Evolutionary conservation across 2,888 invertebrate genomes (phyloP), one percentile per base, ranked within the genome.

Genomic region (Metopia argyrocephala): DNA sequence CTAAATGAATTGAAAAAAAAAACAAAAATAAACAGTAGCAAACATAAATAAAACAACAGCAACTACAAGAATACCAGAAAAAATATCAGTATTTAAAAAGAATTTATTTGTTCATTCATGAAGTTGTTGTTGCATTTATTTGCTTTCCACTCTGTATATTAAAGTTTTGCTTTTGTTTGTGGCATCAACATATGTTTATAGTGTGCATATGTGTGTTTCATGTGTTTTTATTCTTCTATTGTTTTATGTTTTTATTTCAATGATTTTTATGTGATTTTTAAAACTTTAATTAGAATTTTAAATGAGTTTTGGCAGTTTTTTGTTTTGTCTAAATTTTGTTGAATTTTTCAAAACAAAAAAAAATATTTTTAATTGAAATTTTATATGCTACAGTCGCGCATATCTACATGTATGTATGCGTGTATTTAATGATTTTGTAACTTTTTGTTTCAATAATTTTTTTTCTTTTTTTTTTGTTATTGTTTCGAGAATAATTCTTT

Each of bases 211-310:
- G 50, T 68, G 38, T 65, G 12, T 2, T 12, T 9, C 15, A 38
- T 45, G 45, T 18, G 18, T 54, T 27, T 62, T 66, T 54, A 57
- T 71, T 38, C 28, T 56, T 65, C 69, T 20, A 74, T 74, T 74
- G 75, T 79, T 71, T 78, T 38, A 48, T 66, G 76, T 54, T 79
- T 71, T 76, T 45, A 38, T 46, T 76, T 61, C 66, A 69, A 78
- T 73, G 78, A 74, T 70, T 81, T 76, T 80, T 69, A 76, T 80
- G 76, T 76, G 80, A 80, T 80, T 80, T 70, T 74, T 23, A 71
- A 81, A 78, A 70, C 48, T 12, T 38, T 54, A 69, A 81, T 81
- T 81, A 78, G 65, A 76, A 81, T 74, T 81, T 81, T 59, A 76
- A 81, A 81, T 76, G 76, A 76, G 68, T 59, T 62, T 66, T 75